These are phyloP conservation scores for Archocentrus centrarchus DNA, from an alignment of 2,113 vertebrate genomes.

Conservation along the genomic window DNA sequence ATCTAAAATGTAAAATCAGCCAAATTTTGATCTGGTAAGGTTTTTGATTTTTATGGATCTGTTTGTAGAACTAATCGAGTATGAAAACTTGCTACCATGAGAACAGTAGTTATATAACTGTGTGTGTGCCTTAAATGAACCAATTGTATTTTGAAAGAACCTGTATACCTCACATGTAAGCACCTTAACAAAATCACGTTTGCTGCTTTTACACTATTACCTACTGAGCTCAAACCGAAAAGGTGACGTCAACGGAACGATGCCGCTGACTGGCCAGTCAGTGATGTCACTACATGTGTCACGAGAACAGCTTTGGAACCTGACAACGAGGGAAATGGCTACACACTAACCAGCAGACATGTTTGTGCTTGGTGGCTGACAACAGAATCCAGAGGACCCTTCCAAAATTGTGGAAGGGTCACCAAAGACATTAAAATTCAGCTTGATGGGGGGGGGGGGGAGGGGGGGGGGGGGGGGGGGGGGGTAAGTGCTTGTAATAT, in stretches of 20 bases:
- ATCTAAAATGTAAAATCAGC: neutral
- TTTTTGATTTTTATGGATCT: neutral
- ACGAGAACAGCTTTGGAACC: too few relatives aligned
- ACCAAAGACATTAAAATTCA: rapidly evolving
- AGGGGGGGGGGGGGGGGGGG: neutral
- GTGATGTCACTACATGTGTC: too few relatives aligned
- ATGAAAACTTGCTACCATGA: neutral
- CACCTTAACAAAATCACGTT: neutral
- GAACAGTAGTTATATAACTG: neutral
- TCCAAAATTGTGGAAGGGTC: neutral
- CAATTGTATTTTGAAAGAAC: neutral
- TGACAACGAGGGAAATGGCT: too few relatives aligned
- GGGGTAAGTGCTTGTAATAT: neutral
- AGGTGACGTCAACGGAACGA: too few relatives aligned
- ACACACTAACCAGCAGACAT: too few relatives aligned
- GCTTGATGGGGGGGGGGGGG: neutral
- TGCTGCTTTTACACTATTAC: too few relatives aligned
- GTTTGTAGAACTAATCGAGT: neutral
- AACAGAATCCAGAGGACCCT: too few relatives aligned
- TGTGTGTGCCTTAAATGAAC: neutral
- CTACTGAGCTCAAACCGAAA: too few relatives aligned
- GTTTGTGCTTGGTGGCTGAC: too few relatives aligned
- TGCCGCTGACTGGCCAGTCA: too few relatives aligned
- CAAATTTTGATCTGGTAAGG: neutral
- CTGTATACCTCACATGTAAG: neutral